Evolutionary conservation across 2,888 invertebrate species (phyloP), one percentile per base, ranked within the genome.

Genomic region (Cerastoderma edule): DNA sequence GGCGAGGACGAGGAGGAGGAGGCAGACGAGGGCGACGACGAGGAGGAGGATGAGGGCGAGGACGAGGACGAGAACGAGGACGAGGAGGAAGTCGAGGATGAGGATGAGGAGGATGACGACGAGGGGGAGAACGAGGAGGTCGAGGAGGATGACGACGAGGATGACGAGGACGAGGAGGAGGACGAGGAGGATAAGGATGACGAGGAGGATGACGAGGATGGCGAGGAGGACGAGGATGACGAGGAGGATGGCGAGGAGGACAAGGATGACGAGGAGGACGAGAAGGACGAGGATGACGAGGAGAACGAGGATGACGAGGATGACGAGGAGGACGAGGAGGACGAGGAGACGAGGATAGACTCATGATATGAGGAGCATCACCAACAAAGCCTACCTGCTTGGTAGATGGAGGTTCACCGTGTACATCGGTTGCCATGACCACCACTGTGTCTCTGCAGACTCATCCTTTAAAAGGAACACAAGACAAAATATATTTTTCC

Each of bases 391-490:
- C 10, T 67, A 75, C 80, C 75, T 77, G 39, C 71, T 77, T 5
- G 80, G 80, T 32, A 80, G 54, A 53, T 80, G 80, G 4, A 77
- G 63, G 46, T 80, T 77, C 16, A 80, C 67, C 16, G 74, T 57
- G 44, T 77, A 77, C 72, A 76, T 77, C 10, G 76, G 76, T 60
- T 77, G 77, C 80, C 80, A 80, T 28, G 72, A 73, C 80, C 80
- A 80, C 77, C 77, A 77, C n/a, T 75, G 72, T 2, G 77, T 75
- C 2, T 53, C 35, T 6, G 53, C 66, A 35, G 33, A 32, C 33
- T 71, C 69, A 27, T 80, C 75, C 77, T 80, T 35, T 13, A 73
- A 69, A 24, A 27, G n/a, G n/a, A n/a, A n/a, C n/a, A n/a, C n/a
- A n/a, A n/a, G n/a, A n/a, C n/a, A n/a, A n/a, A n/a, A n/a, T n/a